Percentiles rank a stretch among this genome's conserved stretches.
phyloP scores from a whole-genome alignment of 2,797 vertebrate genomes.

The Onychomys torridus region DNA sequence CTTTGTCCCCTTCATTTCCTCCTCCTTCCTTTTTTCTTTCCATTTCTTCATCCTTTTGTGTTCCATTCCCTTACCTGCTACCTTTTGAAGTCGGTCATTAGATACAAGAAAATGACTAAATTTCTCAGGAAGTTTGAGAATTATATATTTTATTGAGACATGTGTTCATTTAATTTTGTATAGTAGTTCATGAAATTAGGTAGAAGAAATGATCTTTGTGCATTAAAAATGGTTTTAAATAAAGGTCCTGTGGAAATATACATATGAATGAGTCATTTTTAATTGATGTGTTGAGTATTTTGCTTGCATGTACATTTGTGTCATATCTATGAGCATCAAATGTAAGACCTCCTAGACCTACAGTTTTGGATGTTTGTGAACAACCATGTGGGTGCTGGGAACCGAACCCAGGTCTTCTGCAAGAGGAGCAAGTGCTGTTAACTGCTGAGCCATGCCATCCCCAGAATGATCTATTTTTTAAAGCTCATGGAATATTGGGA shows the following conservation, averaged over 20 bases:
- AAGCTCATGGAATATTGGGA: not conserved
- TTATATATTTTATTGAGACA: conserved; percentile 36
- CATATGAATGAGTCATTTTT: not conserved
- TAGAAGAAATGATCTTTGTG: not conserved
- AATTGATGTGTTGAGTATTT: not conserved
- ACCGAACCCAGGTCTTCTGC: not conserved
- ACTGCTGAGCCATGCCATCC: not conserved
- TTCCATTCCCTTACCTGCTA: not conserved
- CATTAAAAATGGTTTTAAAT: not conserved
- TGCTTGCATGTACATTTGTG: not conserved
- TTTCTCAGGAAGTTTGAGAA: conserved; percentile 14
- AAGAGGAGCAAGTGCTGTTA: not conserved
- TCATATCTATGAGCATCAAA: not conserved
- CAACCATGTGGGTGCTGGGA: not conserved
- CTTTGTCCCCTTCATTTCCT: not conserved
- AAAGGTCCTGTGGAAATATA: not conserved
- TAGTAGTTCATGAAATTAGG: conserved; percentile 33
- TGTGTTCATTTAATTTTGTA: not conserved
- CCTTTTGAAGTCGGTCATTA: not conserved
- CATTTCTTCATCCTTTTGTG: too few relatives aligned
- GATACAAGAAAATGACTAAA: not conserved
- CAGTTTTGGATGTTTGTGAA: not conserved
- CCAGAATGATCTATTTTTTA: not conserved
- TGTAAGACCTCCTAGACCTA: not conserved
- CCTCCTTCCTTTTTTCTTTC: not conserved